Base-by-base conservation (phyloP, 1,140 invertebrate species). In the Teleopsis dalmanni region DNA sequence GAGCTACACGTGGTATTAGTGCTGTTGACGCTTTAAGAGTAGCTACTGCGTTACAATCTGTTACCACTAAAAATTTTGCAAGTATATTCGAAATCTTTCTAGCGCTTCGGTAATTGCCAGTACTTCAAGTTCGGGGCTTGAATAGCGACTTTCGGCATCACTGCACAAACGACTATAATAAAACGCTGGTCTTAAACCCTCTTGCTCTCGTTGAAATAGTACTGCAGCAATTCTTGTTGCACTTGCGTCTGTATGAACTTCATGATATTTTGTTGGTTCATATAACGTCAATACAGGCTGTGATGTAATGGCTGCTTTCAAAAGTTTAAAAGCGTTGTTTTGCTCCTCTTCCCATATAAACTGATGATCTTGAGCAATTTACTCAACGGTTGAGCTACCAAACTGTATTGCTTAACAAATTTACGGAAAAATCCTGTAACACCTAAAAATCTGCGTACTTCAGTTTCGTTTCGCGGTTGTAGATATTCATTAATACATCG, bases 241-340 rank as follows among this genome's bases (percentile, higher is more conserved):
- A 18, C 35, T 19, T 37, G 62, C 60, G 23, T 67, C 64, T 34
- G 54, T 60, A 45, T 70, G 64, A 11, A 66, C 29, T 44, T 62
- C 52, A 11, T 55, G 66, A 2, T 54, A 22, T 4, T 29, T 14
- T 8, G 26, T 4, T 13, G 41, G 49, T 9, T 33, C 23, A 44
- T 47, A 59, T 21, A 55, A 34, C 23, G 31, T 27, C n/a, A 37
- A 11, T 18, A 37, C 35, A 5, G 35, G 35, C 16, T 36, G 18
- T 8, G 35, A 19, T 10, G 11, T 37, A 7, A 37, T 37, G 4
- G 11, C 11, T 19, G 5, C 16, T 37, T 37, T 37, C 7, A 37
- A 11, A 8, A 6, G 4, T 18, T 37, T 19, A 37, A 9, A 37
- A 4, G 35, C 35, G 14, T 37, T 11, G n/a, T 37, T 37, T 14